Evolutionary conservation across 2,797 vertebrate genomes (phyloP).

Genomic region (Clarias platycephalus): DNA sequence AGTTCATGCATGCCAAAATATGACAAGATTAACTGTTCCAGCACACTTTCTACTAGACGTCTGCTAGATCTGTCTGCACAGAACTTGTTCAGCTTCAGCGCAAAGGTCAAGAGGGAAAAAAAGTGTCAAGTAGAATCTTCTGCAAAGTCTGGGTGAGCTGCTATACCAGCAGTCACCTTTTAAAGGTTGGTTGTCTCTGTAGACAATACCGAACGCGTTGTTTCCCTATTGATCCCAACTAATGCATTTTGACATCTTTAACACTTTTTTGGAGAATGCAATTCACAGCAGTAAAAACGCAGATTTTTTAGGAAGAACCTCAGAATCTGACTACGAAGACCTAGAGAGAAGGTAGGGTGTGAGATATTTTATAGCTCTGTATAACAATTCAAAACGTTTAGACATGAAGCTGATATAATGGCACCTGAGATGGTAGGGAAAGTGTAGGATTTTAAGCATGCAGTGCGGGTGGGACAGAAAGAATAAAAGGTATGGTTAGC

Average conservation of each 20-base stretch:
- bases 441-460: conserved; percentile 43
- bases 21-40: conserved; percentile 19
- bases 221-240: conserved; percentile 23
- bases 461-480: conserved; percentile 34
- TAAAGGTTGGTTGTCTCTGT: conserved; percentile 9
- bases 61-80: background rate
- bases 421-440: conserved; percentile 57
- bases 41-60: background rate
- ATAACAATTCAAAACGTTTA: background rate
- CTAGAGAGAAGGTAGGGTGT: conserved; percentile 48
- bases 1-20: conserved; percentile 6
- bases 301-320: conserved; percentile 47
- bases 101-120: conserved; percentile 51
- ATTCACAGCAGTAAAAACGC: conserved; percentile 48
- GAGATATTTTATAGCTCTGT: conserved; percentile 42
- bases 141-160: conserved; percentile 23
- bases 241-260: background rate
- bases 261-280: conserved; percentile 49
- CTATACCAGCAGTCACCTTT: conserved; percentile 26
- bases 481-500: conserved; percentile 24
- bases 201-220: background rate
- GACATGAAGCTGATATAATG: conserved; percentile 10
- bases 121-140: conserved; percentile 43
- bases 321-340: conserved; percentile 53
- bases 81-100: conserved; percentile 28